Evolutionary conservation across 2,113 vertebrate genomes (phyloP), one percentile per base, ranked within the genome.

Genomic region (Tetrax tetrax): DNA sequence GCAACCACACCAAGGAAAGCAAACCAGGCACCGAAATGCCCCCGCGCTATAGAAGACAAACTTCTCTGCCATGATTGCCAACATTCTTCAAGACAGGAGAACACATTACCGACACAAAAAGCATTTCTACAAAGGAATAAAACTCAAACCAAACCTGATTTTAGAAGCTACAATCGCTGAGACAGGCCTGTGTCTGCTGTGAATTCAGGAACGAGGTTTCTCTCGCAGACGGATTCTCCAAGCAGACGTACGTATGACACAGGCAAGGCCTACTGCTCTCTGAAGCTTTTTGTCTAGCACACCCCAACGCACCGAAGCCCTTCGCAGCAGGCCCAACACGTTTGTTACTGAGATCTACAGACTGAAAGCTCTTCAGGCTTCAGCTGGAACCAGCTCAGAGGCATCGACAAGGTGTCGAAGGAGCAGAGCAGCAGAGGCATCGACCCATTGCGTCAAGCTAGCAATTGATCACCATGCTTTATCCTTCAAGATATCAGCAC

Each of bases 171-270:
- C 35, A 57, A 1, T 12, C 45, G 22, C 22, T 29, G 33, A 57
- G 59, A 25, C 1, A 33, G 20, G 38, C 22, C 29, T 27, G 27
- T 33, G 54, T 16, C 41, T 5, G 33, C 19, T 0, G 0, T 6
- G 28, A 63, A n/a, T 10, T 50, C 35, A 43, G 38, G 47, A 63
- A 31, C 5, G 43, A 25, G 20, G 13, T 14, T 69, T 60, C 29
- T 21, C 47, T 70, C 1, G 3, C 24, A 54, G 38, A 28, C 19
- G 33, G 51, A 23, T 20, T 66, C 48, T 63, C 57, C 37, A 38
- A 48, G 53, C 27, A 79, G 12, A 43, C 5, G 2, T 2, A 16
- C 0, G 3, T 7, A 7, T 19, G 4, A 14, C 31, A 61, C 5
- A 35, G 35, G 8, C 15, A 60, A 47, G 33, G 38, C 17, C 15